Evolutionary conservation across 2,888 invertebrate species (phyloP).

Genomic region (Melipona beecheii): DNA sequence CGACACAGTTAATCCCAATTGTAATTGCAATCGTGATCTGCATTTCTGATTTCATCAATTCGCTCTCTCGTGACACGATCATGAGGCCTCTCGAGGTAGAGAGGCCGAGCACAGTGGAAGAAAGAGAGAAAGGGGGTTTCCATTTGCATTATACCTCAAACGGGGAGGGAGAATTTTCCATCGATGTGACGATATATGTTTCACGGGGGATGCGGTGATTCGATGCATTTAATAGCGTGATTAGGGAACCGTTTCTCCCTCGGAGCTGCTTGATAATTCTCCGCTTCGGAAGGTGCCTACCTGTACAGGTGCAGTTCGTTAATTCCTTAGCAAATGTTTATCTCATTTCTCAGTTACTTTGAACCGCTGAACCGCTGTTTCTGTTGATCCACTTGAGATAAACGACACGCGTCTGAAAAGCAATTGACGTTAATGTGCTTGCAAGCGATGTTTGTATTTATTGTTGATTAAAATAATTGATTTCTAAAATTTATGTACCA

Average conservation of each 20-base stretch:
- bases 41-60: slow-evolving; percentile 79
- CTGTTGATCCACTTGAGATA: not conserved
- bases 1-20: slow-evolving; percentile 70
- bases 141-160: slow-evolving; percentile 19
- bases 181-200: slow-evolving; percentile 42
- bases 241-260: slow-evolving; percentile 61
- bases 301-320: not conserved
- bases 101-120: slow-evolving; percentile 40
- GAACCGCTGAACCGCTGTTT: no score
- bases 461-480: no score
- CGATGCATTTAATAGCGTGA: slow-evolving; percentile 68
- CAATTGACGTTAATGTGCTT: not conserved
- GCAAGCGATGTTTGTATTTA: no score
- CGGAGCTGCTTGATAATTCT: not conserved
- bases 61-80: slow-evolving; percentile 58
- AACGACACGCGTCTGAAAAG: not conserved
- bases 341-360: not conserved
- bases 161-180: slow-evolving; percentile 3
- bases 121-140: not conserved
- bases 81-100: slow-evolving; percentile 18
- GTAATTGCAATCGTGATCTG: slow-evolving; percentile 74
- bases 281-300: not conserved
- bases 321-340: not conserved
- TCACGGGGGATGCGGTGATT: slow-evolving; percentile 19
- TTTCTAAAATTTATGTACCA: no score